phyloP scores from a whole-genome alignment of 2,113 vertebrate genomes.

The Corythaeola cristata region DNA sequence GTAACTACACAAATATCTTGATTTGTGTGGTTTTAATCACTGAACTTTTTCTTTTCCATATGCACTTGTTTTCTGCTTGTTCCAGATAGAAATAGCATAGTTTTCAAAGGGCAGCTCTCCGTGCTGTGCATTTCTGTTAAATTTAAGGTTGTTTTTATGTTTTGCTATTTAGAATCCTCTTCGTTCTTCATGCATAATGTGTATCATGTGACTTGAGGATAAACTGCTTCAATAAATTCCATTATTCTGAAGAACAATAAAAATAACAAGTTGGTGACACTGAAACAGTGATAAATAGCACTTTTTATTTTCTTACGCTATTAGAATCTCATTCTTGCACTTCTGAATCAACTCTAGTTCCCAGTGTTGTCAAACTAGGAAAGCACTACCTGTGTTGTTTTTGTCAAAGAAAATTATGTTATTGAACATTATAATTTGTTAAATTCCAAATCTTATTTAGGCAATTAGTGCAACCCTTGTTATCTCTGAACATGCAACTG shows the following conservation, averaged over 20 bases:
- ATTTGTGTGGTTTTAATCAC: constrained; percentile 18
- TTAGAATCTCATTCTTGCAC: constrained; percentile 31
- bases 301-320: constrained; percentile 28
- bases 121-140: neutral
- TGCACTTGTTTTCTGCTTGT: neutral
- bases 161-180: neutral
- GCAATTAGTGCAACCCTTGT: constrained; percentile 34
- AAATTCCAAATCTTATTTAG: constrained; percentile 48
- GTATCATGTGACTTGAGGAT: constrained; percentile 14
- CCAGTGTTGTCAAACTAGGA: neutral
- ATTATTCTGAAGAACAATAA: constrained; percentile 68
- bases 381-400: neutral
- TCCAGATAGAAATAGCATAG: neutral
- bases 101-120: neutral
- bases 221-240: constrained; percentile 56
- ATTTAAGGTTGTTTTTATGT: neutral
- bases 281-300: constrained; percentile 42
- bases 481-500: constrained; percentile 26
- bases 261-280: constrained; percentile 57
- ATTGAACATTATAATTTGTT: constrained; percentile 24
- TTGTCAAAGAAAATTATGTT: constrained; percentile 15
- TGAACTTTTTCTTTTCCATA: neutral
- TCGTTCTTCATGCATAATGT: neutral
- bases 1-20: neutral
- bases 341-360: neutral